phyloP scores from a whole-genome alignment of 2,888 invertebrate genomes.

The Antitype chi region DNA sequence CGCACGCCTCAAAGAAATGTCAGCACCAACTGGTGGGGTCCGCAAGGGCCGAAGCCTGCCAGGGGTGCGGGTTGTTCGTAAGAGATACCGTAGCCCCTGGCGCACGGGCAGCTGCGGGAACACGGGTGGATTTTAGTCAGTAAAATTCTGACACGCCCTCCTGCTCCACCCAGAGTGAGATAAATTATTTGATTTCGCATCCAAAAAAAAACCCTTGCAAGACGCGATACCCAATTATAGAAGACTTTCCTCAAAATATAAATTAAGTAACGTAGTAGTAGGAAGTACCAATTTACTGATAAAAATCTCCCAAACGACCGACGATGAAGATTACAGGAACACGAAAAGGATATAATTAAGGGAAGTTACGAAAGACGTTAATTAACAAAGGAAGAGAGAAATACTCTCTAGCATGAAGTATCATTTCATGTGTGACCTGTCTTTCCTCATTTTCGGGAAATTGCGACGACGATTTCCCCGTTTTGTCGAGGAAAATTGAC shows the following conservation, averaged over 20 bases:
- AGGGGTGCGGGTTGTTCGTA: too few relatives aligned
- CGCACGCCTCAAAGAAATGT: too few relatives aligned
- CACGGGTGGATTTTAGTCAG: too few relatives aligned
- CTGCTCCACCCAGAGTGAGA: too few relatives aligned
- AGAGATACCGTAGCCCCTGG: too few relatives aligned
- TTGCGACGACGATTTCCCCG: constrained; percentile 20
- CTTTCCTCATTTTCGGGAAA: constrained; percentile 36
- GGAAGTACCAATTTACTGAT: constrained; percentile 49
- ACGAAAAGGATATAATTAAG: constrained; percentile 37
- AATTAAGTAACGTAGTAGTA: constrained; percentile 11
- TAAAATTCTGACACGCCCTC: too few relatives aligned
- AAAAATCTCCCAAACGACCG: constrained; percentile 38
- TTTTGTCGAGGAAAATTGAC: constrained; percentile 36
- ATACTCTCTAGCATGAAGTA: constrained; percentile 38
- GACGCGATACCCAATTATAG: neutral
- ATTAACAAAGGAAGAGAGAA: constrained; percentile 47
- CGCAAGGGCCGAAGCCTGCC: too few relatives aligned
- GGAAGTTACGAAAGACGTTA: constrained; percentile 26
- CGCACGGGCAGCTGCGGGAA: too few relatives aligned
- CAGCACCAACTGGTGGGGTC: too few relatives aligned
- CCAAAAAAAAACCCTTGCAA: too few relatives aligned
- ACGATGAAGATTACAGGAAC: constrained; percentile 41
- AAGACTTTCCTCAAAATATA: neutral
- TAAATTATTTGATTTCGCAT: too few relatives aligned
- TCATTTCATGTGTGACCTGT: constrained; percentile 37